Conservation (phyloP, 2,113 vertebrate genomes). For the Lepus timidus region DNA sequence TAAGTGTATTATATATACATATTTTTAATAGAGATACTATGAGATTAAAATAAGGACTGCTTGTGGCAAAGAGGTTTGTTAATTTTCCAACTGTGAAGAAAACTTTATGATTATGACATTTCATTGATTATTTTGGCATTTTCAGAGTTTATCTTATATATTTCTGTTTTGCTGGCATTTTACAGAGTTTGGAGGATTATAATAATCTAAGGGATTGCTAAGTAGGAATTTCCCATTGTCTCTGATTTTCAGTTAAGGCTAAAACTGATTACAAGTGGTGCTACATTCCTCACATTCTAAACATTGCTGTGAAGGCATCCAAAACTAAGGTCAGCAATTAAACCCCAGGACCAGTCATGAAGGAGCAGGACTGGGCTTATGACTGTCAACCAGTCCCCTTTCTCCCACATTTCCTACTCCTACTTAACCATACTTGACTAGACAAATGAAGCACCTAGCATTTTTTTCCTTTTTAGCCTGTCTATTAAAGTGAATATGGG, state of each 20-base stretch:
- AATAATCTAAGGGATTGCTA: conserved; percentile 49
- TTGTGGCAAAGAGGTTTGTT: conserved; percentile 60
- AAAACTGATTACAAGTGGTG: conserved; percentile 43
- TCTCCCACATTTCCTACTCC: neutral
- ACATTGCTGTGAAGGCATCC: conserved; percentile 3
- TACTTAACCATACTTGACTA: neutral
- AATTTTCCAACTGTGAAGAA: conserved; percentile 71
- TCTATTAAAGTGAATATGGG: neutral
- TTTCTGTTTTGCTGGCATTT: conserved; percentile 68
- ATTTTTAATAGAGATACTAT: conserved; percentile 69
- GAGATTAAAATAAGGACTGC: conserved; percentile 58
- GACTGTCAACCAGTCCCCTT: neutral
- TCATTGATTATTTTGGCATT: conserved; percentile 77
- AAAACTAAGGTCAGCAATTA: conserved; percentile 27
- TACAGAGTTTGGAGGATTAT: conserved; percentile 21
- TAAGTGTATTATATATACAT: conserved; percentile 57
- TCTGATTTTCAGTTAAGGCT: conserved; percentile 48
- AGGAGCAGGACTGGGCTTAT: neutral
- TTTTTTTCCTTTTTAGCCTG: neutral
- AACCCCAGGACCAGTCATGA: neutral
- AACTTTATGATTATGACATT: conserved; percentile 73
- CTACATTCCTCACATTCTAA: conserved; percentile 16
- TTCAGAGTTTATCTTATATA: conserved; percentile 61
- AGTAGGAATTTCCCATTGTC: conserved; percentile 61
- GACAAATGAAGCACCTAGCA: neutral